A percentile compares a stretch with the other conserved stretches of the same genome.
These are phyloP conservation scores for Champsocephalus gunnari DNA, from an alignment of 2,797 vertebrate genomes.

Conservation along the genomic window DNA sequence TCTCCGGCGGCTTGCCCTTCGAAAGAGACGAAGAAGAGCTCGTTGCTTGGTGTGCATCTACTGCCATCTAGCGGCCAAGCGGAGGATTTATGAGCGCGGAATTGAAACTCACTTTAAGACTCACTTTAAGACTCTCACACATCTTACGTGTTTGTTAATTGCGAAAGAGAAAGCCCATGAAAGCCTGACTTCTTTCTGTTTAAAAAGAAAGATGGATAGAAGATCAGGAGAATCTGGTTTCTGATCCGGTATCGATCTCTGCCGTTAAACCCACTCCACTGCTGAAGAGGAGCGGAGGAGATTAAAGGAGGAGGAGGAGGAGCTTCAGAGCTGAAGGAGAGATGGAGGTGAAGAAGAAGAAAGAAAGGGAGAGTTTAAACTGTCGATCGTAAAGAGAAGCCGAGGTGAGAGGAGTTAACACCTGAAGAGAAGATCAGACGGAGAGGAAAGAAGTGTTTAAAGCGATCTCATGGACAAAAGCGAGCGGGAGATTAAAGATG, in stretches of 20 bases:
- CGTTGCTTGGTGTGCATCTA: conserved; percentile 64
- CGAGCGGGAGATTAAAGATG: not conserved
- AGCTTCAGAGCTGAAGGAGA: conserved; percentile 18
- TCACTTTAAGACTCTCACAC: not conserved
- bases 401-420: conserved; percentile 17
- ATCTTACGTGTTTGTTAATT: not conserved
- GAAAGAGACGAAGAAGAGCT: not conserved
- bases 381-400: not conserved
- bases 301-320: conserved; percentile 23
- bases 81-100: not conserved
- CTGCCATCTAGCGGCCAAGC: conserved; percentile 80
- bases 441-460: conserved; percentile 9
- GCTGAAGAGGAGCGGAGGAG: conserved; percentile 34
- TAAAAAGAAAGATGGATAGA: not conserved
- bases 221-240: not conserved
- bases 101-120: not conserved
- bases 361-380: conserved; percentile 10
- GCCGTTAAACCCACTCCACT: conserved; percentile 29
- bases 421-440: conserved; percentile 11
- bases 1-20: conserved; percentile 46
- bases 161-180: not conserved
- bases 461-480: not conserved
- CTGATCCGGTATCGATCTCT: conserved; percentile 37
- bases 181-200: not conserved
- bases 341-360: conserved; percentile 19